These are phyloP conservation scores for Heteropelma amictum DNA, from an alignment of 2,888 invertebrate genomes.

Conservation along the genomic window DNA sequence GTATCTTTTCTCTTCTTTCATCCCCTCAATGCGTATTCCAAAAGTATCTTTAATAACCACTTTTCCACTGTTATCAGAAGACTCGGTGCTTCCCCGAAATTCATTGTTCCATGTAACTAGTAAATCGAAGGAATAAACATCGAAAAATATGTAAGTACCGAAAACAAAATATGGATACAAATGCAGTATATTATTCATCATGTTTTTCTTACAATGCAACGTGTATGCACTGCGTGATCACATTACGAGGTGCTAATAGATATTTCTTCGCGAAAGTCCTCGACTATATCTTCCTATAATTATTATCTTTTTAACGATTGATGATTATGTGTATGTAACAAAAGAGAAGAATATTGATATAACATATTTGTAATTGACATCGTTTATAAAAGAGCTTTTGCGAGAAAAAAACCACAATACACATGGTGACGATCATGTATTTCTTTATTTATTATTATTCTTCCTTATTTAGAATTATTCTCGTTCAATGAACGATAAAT, in stretches of 20 bases:
- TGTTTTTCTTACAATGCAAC: neutral
- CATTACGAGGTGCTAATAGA: conserved; percentile 16
- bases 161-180: neutral
- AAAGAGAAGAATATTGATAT: neutral
- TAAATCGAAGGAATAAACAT: conserved; percentile 22
- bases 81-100: no score
- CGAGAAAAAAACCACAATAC: conserved; percentile 25
- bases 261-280: conserved; percentile 18
- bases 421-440: neutral
- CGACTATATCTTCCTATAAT: conserved; percentile 13
- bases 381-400: conserved; percentile 39
- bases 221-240: neutral
- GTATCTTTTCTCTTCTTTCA: no score
- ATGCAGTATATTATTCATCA: conserved; percentile 6
- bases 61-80: no score
- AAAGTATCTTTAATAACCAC: no score
- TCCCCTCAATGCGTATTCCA: no score
- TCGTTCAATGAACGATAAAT: no score
- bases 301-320: conserved; percentile 11
- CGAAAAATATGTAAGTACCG: conserved; percentile 6
- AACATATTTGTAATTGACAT: conserved; percentile 49
- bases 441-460: neutral
- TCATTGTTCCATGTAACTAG: neutral
- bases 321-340: neutral
- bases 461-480: conserved; percentile 23